phyloP scores from a whole-genome alignment of 2,113 vertebrate species.

The Poecile atricapillus region DNA sequence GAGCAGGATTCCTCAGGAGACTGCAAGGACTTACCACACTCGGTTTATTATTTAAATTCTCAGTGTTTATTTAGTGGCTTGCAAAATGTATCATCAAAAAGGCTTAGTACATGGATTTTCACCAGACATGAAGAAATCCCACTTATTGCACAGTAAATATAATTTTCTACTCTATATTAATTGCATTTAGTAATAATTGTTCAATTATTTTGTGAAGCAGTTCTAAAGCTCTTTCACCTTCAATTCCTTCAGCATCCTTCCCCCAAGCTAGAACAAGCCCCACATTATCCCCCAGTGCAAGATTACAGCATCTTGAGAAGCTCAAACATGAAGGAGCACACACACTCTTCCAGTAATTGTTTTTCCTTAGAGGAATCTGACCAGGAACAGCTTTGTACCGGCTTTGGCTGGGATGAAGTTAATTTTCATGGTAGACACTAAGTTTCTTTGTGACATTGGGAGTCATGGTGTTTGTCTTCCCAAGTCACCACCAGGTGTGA shows the following conservation, averaged over 20 bases:
- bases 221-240: neutral
- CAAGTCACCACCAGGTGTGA: neutral
- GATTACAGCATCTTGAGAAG: neutral
- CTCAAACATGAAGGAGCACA: neutral
- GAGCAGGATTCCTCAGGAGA: neutral
- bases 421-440: accelerated
- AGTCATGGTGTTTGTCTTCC: neutral
- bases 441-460: neutral
- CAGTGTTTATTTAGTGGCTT: slow-evolving; percentile 39
- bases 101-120: neutral
- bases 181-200: neutral
- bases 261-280: slow-evolving; percentile 4
- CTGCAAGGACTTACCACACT: neutral
- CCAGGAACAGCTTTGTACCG: neutral
- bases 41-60: neutral
- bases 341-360: neutral
- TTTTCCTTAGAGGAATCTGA: neutral
- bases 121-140: slow-evolving; percentile 1
- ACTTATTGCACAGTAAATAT: neutral
- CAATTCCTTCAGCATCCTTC: neutral
- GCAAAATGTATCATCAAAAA: slow-evolving; percentile 36
- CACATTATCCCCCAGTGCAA: neutral
- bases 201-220: neutral
- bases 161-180: neutral
- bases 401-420: neutral